A percentile compares a stretch with the other conserved stretches of the same genome.
Evolutionary conservation across 2,113 vertebrate species (phyloP).

Genomic region (Anoura caudifer): DNA sequence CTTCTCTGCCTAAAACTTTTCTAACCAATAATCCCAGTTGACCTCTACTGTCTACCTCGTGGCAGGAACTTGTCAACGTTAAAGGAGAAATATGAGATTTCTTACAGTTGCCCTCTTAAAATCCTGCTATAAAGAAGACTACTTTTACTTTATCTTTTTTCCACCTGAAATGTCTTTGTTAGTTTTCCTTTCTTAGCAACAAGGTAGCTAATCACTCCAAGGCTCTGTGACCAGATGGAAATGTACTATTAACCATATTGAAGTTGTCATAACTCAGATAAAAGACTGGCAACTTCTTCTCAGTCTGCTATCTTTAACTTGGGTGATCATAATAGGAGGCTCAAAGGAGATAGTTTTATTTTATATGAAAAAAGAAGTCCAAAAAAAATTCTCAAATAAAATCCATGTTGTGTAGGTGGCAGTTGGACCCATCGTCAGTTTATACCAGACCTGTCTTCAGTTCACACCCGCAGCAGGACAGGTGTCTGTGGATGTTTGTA

Average conservation of each 20-base stretch:
- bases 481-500: too few species aligned
- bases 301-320: not conserved
- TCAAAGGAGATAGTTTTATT: not conserved
- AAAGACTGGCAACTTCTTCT: not conserved
- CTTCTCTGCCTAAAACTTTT: conserved; percentile 5
- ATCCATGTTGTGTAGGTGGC: not conserved
- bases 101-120: not conserved
- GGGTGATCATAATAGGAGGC: not conserved
- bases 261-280: not conserved
- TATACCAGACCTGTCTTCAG: not conserved
- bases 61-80: not conserved
- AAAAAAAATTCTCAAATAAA: not conserved
- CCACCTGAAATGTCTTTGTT: not conserved
- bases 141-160: not conserved
- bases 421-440: not conserved
- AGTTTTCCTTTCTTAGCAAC: not conserved
- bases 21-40: conserved; percentile 1
- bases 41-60: not conserved
- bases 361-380: not conserved
- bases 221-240: not conserved
- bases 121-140: not conserved
- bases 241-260: not conserved
- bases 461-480: not conserved
- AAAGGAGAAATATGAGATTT: not conserved
- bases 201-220: not conserved